phyloP scores from a whole-genome alignment of 2,113 vertebrate genomes.

The Podarcis cretensis region DNA sequence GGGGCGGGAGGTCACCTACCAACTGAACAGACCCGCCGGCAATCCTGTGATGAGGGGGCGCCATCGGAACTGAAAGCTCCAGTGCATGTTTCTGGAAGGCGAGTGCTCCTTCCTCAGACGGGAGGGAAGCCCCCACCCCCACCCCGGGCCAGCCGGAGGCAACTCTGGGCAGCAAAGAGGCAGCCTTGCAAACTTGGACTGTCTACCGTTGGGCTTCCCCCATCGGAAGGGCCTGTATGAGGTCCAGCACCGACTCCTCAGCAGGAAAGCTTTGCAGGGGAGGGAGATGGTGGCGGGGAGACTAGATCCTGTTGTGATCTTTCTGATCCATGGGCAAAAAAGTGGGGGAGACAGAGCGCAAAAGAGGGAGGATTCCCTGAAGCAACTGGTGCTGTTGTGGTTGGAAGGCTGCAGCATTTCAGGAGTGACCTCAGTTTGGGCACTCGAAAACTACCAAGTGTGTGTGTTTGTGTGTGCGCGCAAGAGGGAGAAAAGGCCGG shows the following conservation, averaged over 20 bases:
- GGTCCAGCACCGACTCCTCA: neutral
- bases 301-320: too few species aligned
- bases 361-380: neutral
- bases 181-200: neutral
- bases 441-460: neutral
- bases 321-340: neutral
- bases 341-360: neutral
- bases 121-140: too few species aligned
- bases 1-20: too few species aligned
- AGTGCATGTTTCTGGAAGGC: neutral
- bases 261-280: too few species aligned
- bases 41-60: neutral
- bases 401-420: constrained; percentile 2
- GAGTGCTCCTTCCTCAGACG: too few species aligned
- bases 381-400: neutral
- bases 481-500: neutral
- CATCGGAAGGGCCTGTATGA: neutral
- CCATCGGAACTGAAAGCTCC: neutral
- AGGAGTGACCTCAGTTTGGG: neutral
- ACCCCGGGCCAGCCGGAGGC: neutral
- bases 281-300: too few species aligned
- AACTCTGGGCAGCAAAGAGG: neutral
- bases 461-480: neutral
- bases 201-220: neutral
- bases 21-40: neutral